A percentile compares a stretch with the other conserved stretches of the same genome.
These are phyloP conservation scores for Linyphia triangularis DNA, from an alignment of 2,888 invertebrate genomes.

Conservation along the genomic window DNA sequence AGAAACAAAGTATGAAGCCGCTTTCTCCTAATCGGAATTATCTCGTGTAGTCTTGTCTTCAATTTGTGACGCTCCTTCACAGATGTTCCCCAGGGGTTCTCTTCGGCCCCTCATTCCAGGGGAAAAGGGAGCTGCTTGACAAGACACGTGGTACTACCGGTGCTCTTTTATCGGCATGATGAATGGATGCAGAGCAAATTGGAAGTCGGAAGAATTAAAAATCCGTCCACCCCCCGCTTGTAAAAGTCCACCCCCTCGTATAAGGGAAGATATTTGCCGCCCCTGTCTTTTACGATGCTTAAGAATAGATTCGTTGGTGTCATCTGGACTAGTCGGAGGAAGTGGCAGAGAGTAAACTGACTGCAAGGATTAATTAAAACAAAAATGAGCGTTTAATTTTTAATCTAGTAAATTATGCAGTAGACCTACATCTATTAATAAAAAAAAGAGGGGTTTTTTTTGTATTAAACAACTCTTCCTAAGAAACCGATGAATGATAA, in stretches of 20 bases:
- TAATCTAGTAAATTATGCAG: no score
- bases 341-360: no score
- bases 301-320: no score
- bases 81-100: conserved; percentile 36
- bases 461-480: no score
- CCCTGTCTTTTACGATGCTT: background rate
- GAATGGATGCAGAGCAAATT: conserved; percentile 70
- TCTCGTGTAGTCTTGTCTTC: conserved; percentile 33
- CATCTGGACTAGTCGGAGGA: no score
- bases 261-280: background rate
- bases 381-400: no score
- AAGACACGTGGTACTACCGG: conserved; percentile 59
- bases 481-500: no score
- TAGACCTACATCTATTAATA: no score
- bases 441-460: no score
- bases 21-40: background rate
- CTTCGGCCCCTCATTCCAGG: background rate
- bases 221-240: background rate
- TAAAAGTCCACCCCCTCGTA: background rate
- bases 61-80: conserved; percentile 56
- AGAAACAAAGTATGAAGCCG: background rate
- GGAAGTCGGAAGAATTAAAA: conserved; percentile 60
- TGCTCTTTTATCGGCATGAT: conserved; percentile 72
- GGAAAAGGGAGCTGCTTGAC: background rate
- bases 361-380: no score